These are phyloP conservation scores for Trissonchulus latispiculum DNA, from an alignment of 2,888 invertebrate genomes.

Conservation along the genomic window DNA sequence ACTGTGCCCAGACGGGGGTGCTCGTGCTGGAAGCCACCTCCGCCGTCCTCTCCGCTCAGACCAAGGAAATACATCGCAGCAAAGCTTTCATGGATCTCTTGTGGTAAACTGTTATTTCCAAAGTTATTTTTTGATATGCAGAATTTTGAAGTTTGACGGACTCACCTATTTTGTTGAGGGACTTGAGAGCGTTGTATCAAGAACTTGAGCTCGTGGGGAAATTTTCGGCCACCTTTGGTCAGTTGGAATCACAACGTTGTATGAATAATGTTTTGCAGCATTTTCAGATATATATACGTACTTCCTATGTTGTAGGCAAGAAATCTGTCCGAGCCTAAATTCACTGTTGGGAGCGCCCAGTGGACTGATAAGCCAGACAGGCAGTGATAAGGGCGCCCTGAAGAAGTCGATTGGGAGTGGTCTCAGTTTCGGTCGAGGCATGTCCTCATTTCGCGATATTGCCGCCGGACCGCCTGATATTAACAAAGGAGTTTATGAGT, in stretches of 20 bases:
- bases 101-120: too few relatives aligned
- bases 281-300: too few relatives aligned
- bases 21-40: neutral
- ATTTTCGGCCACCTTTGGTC: too few relatives aligned
- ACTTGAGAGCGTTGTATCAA: too few relatives aligned
- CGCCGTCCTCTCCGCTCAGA: neutral
- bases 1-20: neutral
- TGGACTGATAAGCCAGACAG: neutral
- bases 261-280: too few relatives aligned
- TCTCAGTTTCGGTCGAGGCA: neutral
- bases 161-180: too few relatives aligned
- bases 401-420: neutral
- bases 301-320: constrained; percentile 14
- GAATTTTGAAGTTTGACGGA: too few relatives aligned
- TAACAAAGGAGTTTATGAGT: too few relatives aligned
- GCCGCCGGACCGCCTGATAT: neutral
- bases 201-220: too few relatives aligned
- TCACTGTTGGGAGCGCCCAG: neutral
- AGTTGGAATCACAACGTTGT: too few relatives aligned
- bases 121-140: too few relatives aligned
- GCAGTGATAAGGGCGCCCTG: neutral
- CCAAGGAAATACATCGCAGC: neutral
- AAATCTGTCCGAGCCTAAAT: constrained; percentile 2
- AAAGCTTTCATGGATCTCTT: neutral
- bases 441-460: neutral